Evolutionary conservation across 2,797 vertebrate species (phyloP).

Genomic region (Ctenopoma multispine): DNA sequence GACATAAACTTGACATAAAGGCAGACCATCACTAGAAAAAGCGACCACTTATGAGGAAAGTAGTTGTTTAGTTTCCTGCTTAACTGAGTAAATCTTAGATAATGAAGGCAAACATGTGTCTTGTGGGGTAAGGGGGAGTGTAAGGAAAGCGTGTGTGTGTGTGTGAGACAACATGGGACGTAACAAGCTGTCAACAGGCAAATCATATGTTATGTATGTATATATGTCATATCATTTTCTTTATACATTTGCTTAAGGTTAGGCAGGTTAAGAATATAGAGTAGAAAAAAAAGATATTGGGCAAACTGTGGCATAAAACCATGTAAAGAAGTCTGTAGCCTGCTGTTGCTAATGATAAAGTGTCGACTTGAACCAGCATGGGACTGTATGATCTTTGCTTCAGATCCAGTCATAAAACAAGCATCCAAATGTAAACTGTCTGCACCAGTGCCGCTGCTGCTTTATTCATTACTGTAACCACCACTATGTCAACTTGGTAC

Average conservation of each 20-base stretch:
- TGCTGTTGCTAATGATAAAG: slow-evolving; percentile 59
- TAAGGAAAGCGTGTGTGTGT: neutral
- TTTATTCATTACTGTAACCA: slow-evolving; percentile 24
- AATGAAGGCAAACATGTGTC: slow-evolving; percentile 62
- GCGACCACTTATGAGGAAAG: slow-evolving; percentile 60
- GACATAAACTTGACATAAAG: slow-evolving; percentile 72
- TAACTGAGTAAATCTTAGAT: slow-evolving; percentile 72
- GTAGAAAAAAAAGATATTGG: slow-evolving; percentile 30
- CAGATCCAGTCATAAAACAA: slow-evolving; percentile 52
- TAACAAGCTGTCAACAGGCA: neutral
- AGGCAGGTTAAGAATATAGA: neutral
- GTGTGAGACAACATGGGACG: neutral
- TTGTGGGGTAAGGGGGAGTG: slow-evolving; percentile 24
- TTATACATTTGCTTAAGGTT: neutral
- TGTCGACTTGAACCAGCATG: slow-evolving; percentile 44
- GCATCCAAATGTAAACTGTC: slow-evolving; percentile 44
- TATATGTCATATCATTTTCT: neutral
- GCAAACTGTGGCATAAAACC: slow-evolving; percentile 34
- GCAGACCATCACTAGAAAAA: slow-evolving; percentile 58
- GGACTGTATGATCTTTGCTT: slow-evolving; percentile 43
- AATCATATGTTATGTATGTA: neutral
- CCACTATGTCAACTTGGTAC: slow-evolving; percentile 13
- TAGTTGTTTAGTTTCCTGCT: slow-evolving; percentile 53
- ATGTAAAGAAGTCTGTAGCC: slow-evolving; percentile 35
- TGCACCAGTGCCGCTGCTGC: slow-evolving; percentile 11